Evolutionary conservation across 1,140 invertebrate species (phyloP).

Genomic region (Calycopis cecrops): DNA sequence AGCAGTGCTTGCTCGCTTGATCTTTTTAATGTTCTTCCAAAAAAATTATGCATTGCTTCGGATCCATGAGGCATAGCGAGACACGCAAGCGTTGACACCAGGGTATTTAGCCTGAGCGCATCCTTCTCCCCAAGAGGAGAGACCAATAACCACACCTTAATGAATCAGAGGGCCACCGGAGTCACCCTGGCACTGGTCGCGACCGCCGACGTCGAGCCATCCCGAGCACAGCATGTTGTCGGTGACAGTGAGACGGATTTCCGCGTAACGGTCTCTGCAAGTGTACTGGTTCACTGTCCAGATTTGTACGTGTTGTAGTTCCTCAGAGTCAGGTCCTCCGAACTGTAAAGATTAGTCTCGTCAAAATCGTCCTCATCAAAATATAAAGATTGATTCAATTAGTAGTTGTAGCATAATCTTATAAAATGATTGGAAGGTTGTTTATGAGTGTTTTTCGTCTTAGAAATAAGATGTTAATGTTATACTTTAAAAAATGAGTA

Average conservation of each 20-base stretch:
- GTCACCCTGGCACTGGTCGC: slow-evolving; percentile 63
- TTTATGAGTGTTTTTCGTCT: no score
- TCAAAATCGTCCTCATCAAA: no score
- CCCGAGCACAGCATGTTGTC: slow-evolving; percentile 32
- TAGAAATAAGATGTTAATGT: no score
- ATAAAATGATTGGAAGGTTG: no score
- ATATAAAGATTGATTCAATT: background rate
- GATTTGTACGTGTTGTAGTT: slow-evolving; percentile 21
- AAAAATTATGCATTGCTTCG: slow-evolving; percentile 21
- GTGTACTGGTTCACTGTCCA: slow-evolving; percentile 11
- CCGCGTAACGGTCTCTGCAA: slow-evolving; percentile 14
- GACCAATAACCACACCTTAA: slow-evolving; percentile 61
- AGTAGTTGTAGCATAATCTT: no score
- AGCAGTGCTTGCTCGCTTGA: no score
- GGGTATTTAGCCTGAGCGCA: slow-evolving; percentile 70
- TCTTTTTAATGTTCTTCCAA: no score
- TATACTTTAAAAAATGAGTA: no score
- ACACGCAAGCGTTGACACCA: slow-evolving; percentile 48
- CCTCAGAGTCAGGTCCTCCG: slow-evolving; percentile 10
- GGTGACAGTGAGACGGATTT: background rate
- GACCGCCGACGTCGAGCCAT: slow-evolving; percentile 26
- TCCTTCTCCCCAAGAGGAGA: slow-evolving; percentile 73
- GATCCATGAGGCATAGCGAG: slow-evolving; percentile 29
- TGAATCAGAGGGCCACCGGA: slow-evolving; percentile 75
- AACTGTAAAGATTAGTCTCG: no score